Base-by-base conservation (phyloP, 1,140 invertebrate species). In the Heliconius melpomene region DNA sequence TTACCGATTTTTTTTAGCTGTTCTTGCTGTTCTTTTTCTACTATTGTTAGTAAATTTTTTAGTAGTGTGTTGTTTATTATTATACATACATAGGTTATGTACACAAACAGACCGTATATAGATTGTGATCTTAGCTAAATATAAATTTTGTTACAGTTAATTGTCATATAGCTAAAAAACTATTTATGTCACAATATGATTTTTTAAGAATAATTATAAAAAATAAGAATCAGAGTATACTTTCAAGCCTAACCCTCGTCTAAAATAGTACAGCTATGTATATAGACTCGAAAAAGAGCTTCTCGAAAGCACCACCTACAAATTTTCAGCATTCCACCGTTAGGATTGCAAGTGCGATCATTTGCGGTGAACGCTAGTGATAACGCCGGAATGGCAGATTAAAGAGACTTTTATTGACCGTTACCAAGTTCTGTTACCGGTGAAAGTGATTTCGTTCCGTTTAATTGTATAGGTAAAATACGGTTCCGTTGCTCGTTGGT, bases 361-460 rank as follows among this genome's bases (percentile, higher is more conserved):
- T 77, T 60, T 75, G 74, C 40, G 74, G 83, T 81, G 79, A 86
- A 82, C 81, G 57, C 32, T n/a, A 70, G 81, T 82, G 85, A 87
- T 87, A 85, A 81, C 79, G 82, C 74, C 79, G 78, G 77, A 77
- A 87, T 86, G 81, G 83, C 84, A 84, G 85, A 87, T 86, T 85
- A 87, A 87, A 83, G 83, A 77, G 81, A 84, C 79, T 81, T 87
- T 87, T 87, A 87, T 87, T 85, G 84, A 87, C 86, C 86, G 76
- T 85, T 84, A 84, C 81, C 77, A 75, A 79, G 81, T 83, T 78
- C 80, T 81, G 80, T 84, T 81, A 78, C 80, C 79, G 78, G 73
- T 72, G 72, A 82, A 82, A 82, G 81, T 84, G 79, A 84, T 84
- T 85, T 75, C 79, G 82, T 78, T 83, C 72, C 26, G 74, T 82